These are phyloP conservation scores for Gallinago solitaria DNA, from an alignment of 2,797 vertebrate species.

Conservation along the genomic window DNA sequence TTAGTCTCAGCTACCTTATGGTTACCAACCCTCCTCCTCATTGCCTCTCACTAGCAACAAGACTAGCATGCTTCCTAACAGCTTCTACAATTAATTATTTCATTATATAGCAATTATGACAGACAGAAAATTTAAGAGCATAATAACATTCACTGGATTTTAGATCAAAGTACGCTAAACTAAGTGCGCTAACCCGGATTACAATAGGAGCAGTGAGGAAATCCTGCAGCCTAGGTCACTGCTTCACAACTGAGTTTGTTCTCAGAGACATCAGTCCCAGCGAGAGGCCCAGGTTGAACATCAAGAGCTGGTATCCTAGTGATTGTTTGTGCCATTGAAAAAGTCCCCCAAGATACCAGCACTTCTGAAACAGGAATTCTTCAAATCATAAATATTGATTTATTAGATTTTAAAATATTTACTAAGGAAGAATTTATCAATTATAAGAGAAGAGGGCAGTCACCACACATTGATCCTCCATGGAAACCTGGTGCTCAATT, in stretches of 20 bases:
- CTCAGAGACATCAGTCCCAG: background rate
- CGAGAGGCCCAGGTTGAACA: background rate
- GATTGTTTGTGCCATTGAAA: background rate
- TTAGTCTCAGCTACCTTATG: background rate
- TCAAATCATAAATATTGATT: background rate
- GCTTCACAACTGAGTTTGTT: background rate
- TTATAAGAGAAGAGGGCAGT: background rate
- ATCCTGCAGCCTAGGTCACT: background rate
- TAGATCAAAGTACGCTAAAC: background rate
- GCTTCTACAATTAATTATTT: background rate
- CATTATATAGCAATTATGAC: background rate
- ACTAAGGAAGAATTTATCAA: background rate
- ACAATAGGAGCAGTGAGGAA: background rate
- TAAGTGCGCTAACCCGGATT: background rate
- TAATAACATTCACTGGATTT: background rate
- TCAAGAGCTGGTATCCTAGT: background rate
- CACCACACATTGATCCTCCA: background rate
- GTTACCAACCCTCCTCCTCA: background rate
- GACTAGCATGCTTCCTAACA: background rate
- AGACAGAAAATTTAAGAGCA: background rate
- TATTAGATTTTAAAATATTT: background rate
- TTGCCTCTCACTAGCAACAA: background rate
- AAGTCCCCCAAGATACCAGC: background rate
- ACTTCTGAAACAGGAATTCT: background rate
- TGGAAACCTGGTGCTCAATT: background rate